Base-by-base conservation (phyloP, 2,888 invertebrate genomes). In the Phalera bucephala region DNA sequence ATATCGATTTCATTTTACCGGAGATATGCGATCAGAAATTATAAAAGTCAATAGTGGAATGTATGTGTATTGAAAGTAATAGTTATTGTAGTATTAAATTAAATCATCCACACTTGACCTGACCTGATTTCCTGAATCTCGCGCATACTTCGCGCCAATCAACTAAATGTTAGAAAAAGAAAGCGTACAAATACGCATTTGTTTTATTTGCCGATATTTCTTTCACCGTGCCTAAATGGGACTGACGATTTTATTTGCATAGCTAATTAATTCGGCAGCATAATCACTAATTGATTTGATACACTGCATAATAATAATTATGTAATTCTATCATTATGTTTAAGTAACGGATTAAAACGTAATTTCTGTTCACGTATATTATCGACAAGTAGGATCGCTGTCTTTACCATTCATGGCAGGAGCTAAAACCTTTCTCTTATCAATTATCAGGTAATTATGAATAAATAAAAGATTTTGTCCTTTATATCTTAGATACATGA, bases 151-250 rank as follows among this genome's bases (percentile, higher is more conserved):
- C 27, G 14, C 14, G 27, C 14, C 4, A 9, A 27, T 27, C n/a
- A 25, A 25, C 12, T 7, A 11, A 25, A 27, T 15, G 9, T 27
- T 14, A 14, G 13, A n/a, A 27, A 31, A 57, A 50, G 62, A 57
- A 57, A 57, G 62, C 62, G 58, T 61, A 30, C 13, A 53, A 53
- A 61, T 45, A 42, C 45, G 37, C 34, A 37, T 41, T 40, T 44
- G 41, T 53, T 61, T 43, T 57, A 61, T 61, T 61, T 40, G 31
- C 46, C 38, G 47, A 50, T 46, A 36, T 41, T 36, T 25, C 15
- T 8, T 11, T 25, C 31, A 23, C 33, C 58, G 36, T 50, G 38
- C 29, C 33, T 33, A 57, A 61, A 49, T 38, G 39, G n/a, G 8
- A 31, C 42, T 31, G 46, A 41, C 27, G 34, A 45, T 38, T 29